A percentile compares a stretch with the other conserved stretches of the same genome.
These are phyloP conservation scores for Apodemia zela DNA, from an alignment of 2,888 invertebrate species.

Conservation along the genomic window DNA sequence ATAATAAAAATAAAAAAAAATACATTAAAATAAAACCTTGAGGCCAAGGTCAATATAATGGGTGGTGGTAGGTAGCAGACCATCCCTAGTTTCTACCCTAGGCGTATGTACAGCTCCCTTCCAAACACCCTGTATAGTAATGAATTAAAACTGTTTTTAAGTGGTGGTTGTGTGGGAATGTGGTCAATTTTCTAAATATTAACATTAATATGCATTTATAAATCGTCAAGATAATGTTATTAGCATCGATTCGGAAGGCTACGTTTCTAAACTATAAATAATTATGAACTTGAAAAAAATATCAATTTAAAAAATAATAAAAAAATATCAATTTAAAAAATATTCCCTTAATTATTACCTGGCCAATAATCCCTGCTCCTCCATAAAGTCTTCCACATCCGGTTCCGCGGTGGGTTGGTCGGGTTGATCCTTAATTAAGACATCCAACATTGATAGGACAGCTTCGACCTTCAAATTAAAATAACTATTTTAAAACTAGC, in stretches of 20 bases:
- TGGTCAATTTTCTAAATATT: too few species aligned
- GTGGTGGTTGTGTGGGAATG: too few species aligned
- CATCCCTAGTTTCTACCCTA: slow-evolving; percentile 7
- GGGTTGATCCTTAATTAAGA: slow-evolving; percentile 91
- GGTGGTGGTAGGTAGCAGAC: slow-evolving; percentile 3
- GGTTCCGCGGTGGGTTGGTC: slow-evolving; percentile 85
- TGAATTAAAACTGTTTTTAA: too few species aligned
- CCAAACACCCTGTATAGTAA: slow-evolving; percentile 12
- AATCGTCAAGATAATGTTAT: too few species aligned
- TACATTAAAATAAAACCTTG: slow-evolving; percentile 8
- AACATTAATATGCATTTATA: too few species aligned
- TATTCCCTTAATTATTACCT: slow-evolving; percentile 66
- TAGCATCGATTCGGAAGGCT: too few species aligned
- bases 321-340: too few species aligned
- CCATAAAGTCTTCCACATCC: slow-evolving; percentile 96
- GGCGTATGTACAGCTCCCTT: slow-evolving; percentile 13
- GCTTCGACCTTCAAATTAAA: slow-evolving; percentile 82
- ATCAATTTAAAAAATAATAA: too few species aligned
- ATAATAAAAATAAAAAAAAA: neutral
- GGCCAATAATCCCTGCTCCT: slow-evolving; percentile 96
- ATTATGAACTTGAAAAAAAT: too few species aligned
- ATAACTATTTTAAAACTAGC: too few species aligned
- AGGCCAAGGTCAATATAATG: slow-evolving; percentile 6
- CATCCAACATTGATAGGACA: slow-evolving; percentile 89
- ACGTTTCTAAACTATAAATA: too few species aligned